These are phyloP conservation scores for Lethenteron reissneri DNA, from an alignment of 2,113 vertebrate genomes.

Conservation along the genomic window DNA sequence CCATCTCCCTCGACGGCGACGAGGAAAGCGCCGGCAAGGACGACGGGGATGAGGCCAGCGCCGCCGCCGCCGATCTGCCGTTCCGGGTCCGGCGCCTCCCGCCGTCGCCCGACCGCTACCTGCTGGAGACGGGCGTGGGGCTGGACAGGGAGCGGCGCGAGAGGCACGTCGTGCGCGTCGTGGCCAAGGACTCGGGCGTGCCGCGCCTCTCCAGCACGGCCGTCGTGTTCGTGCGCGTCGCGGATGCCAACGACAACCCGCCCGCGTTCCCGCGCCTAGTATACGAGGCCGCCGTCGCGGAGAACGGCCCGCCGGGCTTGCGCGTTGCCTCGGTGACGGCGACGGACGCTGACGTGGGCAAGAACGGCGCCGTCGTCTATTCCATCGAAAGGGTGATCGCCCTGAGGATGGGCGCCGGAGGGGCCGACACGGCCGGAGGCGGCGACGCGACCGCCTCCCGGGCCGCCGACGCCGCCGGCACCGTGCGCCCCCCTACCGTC, in stretches of 20 bases:
- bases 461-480: constrained; percentile 86
- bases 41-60: constrained; percentile 89
- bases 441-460: constrained; percentile 87
- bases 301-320: constrained; percentile 93
- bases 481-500: constrained; percentile 31
- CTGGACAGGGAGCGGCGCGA: constrained; percentile 48
- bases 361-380: constrained; percentile 97
- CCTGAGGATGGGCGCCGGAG: constrained; percentile 42
- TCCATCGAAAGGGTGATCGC: constrained; percentile 97
- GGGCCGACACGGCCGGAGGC: constrained; percentile 78
- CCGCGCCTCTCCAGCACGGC: constrained; percentile 76
- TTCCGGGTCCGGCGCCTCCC: no score
- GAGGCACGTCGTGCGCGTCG: constrained; percentile 44
- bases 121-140: constrained; percentile 74
- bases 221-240: constrained; percentile 82
- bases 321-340: constrained; percentile 95
- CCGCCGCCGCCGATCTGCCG: constrained; percentile 69
- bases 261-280: constrained; percentile 96
- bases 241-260: constrained; percentile 95
- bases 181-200: constrained; percentile 71
- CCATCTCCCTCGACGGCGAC: constrained; percentile 53
- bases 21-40: constrained; percentile 84
- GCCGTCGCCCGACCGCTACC: constrained; percentile 23
- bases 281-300: constrained; percentile 92
- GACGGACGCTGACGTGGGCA: constrained; percentile 94